Evolutionary conservation across 1,140 invertebrate genomes (phyloP).

Genomic region (Anoplophora glabripennis): DNA sequence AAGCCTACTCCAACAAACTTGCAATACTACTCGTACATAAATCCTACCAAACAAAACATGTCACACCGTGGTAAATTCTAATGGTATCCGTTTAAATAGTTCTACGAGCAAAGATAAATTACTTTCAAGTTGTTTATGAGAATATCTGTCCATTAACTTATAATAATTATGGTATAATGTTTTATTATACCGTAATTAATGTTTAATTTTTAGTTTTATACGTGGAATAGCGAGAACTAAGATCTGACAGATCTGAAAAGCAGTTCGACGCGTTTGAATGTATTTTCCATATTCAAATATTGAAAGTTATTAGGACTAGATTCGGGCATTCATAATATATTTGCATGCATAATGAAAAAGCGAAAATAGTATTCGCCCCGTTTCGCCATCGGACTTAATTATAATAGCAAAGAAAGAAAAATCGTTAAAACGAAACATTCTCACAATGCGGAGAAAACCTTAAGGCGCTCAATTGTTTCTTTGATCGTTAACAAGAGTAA

Average conservation of each 20-base stretch:
- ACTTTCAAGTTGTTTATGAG: too few relatives aligned
- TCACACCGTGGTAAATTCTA: too few relatives aligned
- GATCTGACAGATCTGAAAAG: too few relatives aligned
- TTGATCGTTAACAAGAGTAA: constrained; percentile 18
- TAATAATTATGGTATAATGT: too few relatives aligned
- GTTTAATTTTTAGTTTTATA: too few relatives aligned
- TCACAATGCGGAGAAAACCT: constrained; percentile 1
- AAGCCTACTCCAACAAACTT: background rate
- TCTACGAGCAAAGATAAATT: too few relatives aligned
- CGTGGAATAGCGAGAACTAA: too few relatives aligned
- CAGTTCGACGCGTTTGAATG: background rate
- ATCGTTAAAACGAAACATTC: constrained; percentile 15
- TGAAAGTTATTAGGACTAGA: constrained; percentile 10
- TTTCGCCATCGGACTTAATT: constrained; percentile 12
- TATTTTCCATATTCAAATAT: constrained; percentile 17
- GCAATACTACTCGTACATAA: too few relatives aligned
- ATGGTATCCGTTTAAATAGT: too few relatives aligned
- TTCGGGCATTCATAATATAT: constrained; percentile 15
- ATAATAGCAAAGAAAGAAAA: constrained; percentile 11
- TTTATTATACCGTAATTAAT: too few relatives aligned
- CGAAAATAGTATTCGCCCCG: background rate
- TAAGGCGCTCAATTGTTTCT: constrained; percentile 19
- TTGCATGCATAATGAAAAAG: constrained; percentile 14
- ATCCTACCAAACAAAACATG: too few relatives aligned
- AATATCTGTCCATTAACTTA: too few relatives aligned